Evolutionary conservation across 2,113 vertebrate species (phyloP), one percentile per base, ranked within the genome.

Genomic region (Ariopsis seemanni): DNA sequence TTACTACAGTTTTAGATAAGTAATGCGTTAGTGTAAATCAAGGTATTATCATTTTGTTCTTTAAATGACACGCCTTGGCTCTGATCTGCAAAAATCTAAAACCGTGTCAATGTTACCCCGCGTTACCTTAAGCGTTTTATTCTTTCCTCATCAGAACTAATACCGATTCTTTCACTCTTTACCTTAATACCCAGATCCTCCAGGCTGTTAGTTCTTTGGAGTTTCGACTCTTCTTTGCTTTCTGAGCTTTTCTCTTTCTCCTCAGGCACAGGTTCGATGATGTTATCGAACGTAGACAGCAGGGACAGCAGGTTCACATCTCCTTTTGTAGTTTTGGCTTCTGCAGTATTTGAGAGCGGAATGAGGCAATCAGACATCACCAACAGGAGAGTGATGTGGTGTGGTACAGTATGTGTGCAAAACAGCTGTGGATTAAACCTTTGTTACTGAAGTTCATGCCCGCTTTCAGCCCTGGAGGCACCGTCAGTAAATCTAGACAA

Each of bases 181-280:
- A 95, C 97, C 96, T 96, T 95, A 85, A 98, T 94, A 78, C 96
- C 97, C 25, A 98, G 91, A 48, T 97, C 96, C 87, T 98, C 97
- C 25, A 98, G 92, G 85, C 97, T 98, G 95, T 96, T 97, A 12
- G 96, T 95, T 91, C 96, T 93, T 8, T 90, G 93, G 67, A 96
- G 89, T 86, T 94, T 86, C 2, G 89, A 67, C 11, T 88, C 65
- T 25, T 93, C 91, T 27, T 80, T 75, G 18, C 63, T 72, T 79
- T 34, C 84, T 89, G 91, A 90, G 58, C n/a, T 48, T 58, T 89
- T 87, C 50, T 91, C 89, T 83, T 93, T 95, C 57, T 92, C 94
- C 27, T 96, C 95, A 55, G 88, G 81, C 50, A 91, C 90, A 83
- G 95, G 62, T 57, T 94, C 92, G 88, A 92, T 62, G 77, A 94